Base-by-base conservation (phyloP, 2,888 invertebrate species). In the Lepetodrilus schrolli region DNA sequence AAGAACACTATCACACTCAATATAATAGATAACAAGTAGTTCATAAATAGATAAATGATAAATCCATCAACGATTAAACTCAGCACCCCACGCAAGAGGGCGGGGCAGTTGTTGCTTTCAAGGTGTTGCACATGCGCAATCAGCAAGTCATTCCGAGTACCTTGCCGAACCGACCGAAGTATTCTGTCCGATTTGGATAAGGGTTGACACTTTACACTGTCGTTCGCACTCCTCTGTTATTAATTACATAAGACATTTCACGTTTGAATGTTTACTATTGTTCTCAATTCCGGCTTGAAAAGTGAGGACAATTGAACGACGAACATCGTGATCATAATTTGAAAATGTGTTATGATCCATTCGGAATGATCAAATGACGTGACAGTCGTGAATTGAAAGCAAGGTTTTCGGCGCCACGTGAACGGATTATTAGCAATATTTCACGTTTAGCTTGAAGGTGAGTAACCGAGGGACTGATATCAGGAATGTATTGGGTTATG, bases 101-200 rank as follows among this genome's bases (percentile, higher is more conserved):
- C 80, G 79, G 82, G 82, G 79, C 80, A 74, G 75, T 49, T 73
- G 72, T 70, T 73, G 76, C 78, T 80, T 76, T 76, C 75, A 77
- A 81, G 78, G 78, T 77, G 78, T 72, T 78, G 76, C 82, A 81
- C 82, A 83, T 83, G 82, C 81, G 82, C 77, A 74, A 48, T 76
- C 26, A 48, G 48, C 58, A 72, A 72, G 72, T 72, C 72, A 72
- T 43, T 17, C 26, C 7, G 66, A 68, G 75, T 72, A 75, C 75
- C 72, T 75, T 72, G 47, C 68, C 21, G 72, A 47, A 70, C 38
- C 47, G 38, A 68, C 37, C 38, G 47, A 34, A 65, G 65, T 48
- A 17, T 34, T 26, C 58, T 26, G 58, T 58, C 43, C 43, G n/a
- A 43, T 43, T 43, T 43, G 58, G 58, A 17, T 30, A 17, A 17